These are phyloP conservation scores for Schizaphis graminum DNA, from an alignment of 2,888 invertebrate species.

Conservation along the genomic window DNA sequence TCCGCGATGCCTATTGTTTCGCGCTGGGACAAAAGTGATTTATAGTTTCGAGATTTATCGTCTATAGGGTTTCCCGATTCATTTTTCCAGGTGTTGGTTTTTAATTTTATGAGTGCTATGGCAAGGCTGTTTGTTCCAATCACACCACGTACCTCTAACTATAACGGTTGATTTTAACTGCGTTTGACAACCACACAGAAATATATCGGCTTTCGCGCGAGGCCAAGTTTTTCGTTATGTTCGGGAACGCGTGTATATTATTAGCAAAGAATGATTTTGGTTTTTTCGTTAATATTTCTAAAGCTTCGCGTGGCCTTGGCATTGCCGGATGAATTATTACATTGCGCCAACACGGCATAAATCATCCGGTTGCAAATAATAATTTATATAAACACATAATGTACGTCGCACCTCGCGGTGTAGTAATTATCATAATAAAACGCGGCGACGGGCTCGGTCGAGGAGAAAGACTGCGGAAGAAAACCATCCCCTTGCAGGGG, in stretches of 20 bases:
- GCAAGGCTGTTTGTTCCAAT: not conserved
- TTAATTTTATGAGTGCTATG: slow-evolving; percentile 24
- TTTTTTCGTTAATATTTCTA: slow-evolving; percentile 22
- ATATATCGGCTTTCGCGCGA: slow-evolving; percentile 33
- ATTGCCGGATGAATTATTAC: slow-evolving; percentile 44
- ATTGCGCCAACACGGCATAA: slow-evolving; percentile 34
- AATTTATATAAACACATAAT: slow-evolving; percentile 21
- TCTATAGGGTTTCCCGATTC: slow-evolving; percentile 8
- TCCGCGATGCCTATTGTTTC: slow-evolving; percentile 39
- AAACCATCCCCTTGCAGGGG: not conserved
- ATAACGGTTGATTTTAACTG: slow-evolving; percentile 44
- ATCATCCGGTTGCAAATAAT: slow-evolving; percentile 52
- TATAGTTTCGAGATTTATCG: slow-evolving; percentile 46
- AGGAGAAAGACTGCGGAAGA: not conserved
- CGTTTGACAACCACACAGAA: slow-evolving; percentile 39
- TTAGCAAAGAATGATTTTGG: slow-evolving; percentile 21
- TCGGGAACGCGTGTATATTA: not conserved
- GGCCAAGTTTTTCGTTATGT: slow-evolving; percentile 49
- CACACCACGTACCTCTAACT: not conserved
- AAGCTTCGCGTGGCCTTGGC: slow-evolving; percentile 33
- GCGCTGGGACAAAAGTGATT: not conserved
- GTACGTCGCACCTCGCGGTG: not conserved
- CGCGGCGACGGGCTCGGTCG: not conserved
- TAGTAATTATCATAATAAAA: slow-evolving; percentile 62
- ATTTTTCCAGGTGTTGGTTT: slow-evolving; percentile 42